Evolutionary conservation across 2,888 invertebrate genomes (phyloP).

Genomic region (Epiblema foenella): DNA sequence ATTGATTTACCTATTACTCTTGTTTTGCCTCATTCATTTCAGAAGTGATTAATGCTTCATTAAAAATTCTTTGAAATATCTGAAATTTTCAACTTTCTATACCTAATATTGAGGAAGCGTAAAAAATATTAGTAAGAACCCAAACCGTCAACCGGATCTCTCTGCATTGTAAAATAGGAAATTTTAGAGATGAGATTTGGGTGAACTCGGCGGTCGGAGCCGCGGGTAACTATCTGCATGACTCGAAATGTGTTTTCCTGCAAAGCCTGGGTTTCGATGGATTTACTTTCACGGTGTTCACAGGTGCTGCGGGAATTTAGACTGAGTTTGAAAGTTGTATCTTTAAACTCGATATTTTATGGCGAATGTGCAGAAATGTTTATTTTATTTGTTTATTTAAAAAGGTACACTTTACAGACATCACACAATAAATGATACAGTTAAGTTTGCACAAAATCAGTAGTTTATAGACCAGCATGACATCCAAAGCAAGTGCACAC

Average conservation of each 20-base stretch:
- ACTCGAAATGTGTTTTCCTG: slow-evolving; percentile 71
- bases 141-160: background rate
- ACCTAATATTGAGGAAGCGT: background rate
- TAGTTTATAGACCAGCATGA: too few species aligned
- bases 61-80: too few species aligned
- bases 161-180: background rate
- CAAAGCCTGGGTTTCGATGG: slow-evolving; percentile 65
- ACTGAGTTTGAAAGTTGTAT: slow-evolving; percentile 14
- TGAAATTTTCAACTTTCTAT: too few species aligned
- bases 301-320: slow-evolving; percentile 41
- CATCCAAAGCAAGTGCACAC: too few species aligned
- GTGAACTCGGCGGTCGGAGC: slow-evolving; percentile 63
- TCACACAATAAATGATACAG: too few species aligned
- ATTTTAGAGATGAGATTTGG: slow-evolving; percentile 69
- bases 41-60: too few species aligned
- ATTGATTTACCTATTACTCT: too few species aligned
- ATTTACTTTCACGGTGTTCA: slow-evolving; percentile 55
- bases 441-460: too few species aligned
- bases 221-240: slow-evolving; percentile 71
- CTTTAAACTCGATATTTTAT: background rate
- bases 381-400: too few species aligned
- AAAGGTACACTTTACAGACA: too few species aligned
- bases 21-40: too few species aligned
- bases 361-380: background rate
- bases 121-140: background rate